These are phyloP conservation scores for Lophochroa leadbeateri DNA, from an alignment of 2,113 vertebrate species.

Conservation along the genomic window DNA sequence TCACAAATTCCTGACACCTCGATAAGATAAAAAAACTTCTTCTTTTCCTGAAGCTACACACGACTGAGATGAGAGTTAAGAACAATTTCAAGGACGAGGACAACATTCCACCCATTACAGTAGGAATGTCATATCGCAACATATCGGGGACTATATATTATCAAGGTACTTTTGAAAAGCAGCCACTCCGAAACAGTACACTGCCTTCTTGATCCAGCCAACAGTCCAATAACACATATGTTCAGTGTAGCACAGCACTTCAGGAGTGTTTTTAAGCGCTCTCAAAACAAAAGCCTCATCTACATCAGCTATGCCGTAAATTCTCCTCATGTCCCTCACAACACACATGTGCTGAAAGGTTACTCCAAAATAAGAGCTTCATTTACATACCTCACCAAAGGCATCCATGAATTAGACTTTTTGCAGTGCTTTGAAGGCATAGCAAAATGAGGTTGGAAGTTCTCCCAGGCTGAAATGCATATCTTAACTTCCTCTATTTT, in stretches of 20 bases:
- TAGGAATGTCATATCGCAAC: neutral
- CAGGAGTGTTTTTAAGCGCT: neutral
- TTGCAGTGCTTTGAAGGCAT: conserved; percentile 15
- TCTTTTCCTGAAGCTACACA: neutral
- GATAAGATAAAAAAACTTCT: neutral
- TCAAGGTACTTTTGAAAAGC: neutral
- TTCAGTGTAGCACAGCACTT: neutral
- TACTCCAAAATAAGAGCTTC: neutral
- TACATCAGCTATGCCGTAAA: neutral
- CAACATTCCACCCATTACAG: neutral
- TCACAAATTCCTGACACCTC: neutral
- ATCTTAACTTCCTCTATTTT: neutral
- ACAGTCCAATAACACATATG: neutral
- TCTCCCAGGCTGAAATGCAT: neutral
- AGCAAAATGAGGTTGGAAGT: conserved; percentile 7
- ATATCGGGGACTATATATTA: neutral
- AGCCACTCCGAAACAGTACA: neutral
- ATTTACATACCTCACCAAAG: neutral
- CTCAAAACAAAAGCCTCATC: neutral
- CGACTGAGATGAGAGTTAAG: neutral
- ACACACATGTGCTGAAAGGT: neutral
- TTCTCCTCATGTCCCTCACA: neutral
- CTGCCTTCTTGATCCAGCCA: neutral
- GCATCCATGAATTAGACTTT: conserved; percentile 13
- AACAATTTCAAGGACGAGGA: neutral